Base-by-base conservation (phyloP, 2,888 invertebrate species). In the Cotesia congregata region DNA sequence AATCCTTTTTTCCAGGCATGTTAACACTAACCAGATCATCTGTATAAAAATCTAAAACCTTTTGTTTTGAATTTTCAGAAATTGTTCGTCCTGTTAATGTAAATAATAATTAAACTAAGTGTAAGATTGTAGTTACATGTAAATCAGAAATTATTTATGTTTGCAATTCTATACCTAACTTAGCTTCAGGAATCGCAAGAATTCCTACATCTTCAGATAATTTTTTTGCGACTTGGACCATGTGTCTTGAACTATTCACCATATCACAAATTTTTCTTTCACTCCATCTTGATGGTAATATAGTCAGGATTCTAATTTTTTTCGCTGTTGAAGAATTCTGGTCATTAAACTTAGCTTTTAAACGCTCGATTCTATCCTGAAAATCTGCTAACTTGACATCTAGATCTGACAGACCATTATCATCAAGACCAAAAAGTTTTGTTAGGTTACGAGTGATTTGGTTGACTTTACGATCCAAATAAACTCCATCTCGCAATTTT, bases 131-230 rank as follows among this genome's bases (percentile, higher is more conserved):
- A 12, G 7, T 59, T 12, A 59, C n/a, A 12, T 59, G 59, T 59
- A 1, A 59, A 59, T 59, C 59, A 59, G 59, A 59, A 59, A 59
- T 59, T 59, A 59, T 20, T 59, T 59, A 59, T 59, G 59, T 59
- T 59, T 59, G 59, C 59, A 59, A 59, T 59, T 59, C n/a, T n/a
- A 59, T 59, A 59, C 59, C 59, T 59, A 59, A n/a, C 59, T 1
- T 59, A 59, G 59, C 59, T n/a, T 59, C 59, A 59, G 59, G 59
- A 59, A n/a, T 59, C 59, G 59, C n/a, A n/a, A 59, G 59, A 59
- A 59, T 59, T 59, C 59, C 59, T n/a, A 59, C 59, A 59, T 59
- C n/a, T 59, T 59, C 59, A 59, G 59, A 59, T 59, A 59, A 59
- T n/a, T 59, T 59, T 59, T 59, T 59, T n/a, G 59, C 59, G n/a